These are phyloP conservation scores for Psilopogon haemacephalus DNA, from an alignment of 2,113 vertebrate genomes.

Conservation along the genomic window DNA sequence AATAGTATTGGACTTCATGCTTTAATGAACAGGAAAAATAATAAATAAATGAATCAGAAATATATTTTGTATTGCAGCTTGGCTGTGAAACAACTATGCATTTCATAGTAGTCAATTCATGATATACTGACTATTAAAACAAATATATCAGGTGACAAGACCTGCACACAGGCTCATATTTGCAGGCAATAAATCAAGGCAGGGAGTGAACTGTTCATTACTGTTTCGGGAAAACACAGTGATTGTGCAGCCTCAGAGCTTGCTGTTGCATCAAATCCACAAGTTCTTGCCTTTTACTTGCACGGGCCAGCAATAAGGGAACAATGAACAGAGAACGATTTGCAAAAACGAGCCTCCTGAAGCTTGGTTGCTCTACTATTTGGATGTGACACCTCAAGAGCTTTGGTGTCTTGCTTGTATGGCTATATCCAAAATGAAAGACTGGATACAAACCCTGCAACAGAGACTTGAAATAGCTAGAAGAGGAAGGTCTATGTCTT, in stretches of 20 bases:
- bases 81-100: slow-evolving; percentile 3
- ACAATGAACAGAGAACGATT: background rate
- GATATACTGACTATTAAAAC: background rate
- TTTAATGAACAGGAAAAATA: background rate
- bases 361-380: background rate
- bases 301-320: background rate
- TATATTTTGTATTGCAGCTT: background rate
- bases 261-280: background rate
- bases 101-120: slow-evolving; percentile 15
- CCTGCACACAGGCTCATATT: background rate
- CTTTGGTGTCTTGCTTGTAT: background rate
- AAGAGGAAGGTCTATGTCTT: background rate
- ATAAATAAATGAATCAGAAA: background rate
- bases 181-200: slow-evolving; percentile 9
- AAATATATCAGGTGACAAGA: slow-evolving; percentile 1
- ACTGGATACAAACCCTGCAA: background rate
- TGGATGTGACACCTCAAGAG: background rate
- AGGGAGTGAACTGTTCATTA: background rate
- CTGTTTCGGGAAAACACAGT: background rate
- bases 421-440: background rate
- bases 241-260: background rate
- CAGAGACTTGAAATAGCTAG: background rate
- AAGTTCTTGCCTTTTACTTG: slow-evolving; percentile 1
- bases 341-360: background rate
- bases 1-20: background rate